Evolutionary conservation across 2,888 invertebrate genomes (phyloP).

Genomic region (Acronicta alni): DNA sequence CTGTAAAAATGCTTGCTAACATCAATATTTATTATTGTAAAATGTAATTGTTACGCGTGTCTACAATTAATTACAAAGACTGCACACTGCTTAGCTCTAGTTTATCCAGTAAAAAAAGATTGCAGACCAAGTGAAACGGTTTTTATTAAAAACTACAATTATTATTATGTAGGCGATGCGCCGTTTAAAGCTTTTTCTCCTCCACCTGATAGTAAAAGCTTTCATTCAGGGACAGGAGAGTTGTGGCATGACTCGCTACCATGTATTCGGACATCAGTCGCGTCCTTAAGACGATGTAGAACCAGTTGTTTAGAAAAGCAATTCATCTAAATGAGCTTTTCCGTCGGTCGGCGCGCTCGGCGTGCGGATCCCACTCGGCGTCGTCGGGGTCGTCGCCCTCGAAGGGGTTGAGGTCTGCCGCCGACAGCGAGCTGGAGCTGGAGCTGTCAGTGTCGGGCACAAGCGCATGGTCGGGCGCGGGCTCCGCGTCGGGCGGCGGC

Average conservation of each 20-base stretch:
- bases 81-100: conserved; percentile 19
- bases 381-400: conserved; percentile 96
- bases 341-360: conserved; percentile 72
- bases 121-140: conserved; percentile 17
- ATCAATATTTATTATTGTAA: conserved; percentile 31
- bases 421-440: conserved; percentile 69
- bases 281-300: conserved; percentile 12
- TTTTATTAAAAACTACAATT: conserved; percentile 32
- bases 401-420: conserved; percentile 72
- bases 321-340: conserved; percentile 73
- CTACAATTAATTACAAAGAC: conserved; percentile 24
- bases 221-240: conserved; percentile 10
- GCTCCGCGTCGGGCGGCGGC: conserved; percentile 43
- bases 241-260: conserved; percentile 12
- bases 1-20: conserved; percentile 40
- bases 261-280: conserved; percentile 5
- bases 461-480: conserved; percentile 12
- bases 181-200: conserved; percentile 50
- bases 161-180: conserved; percentile 41
- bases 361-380: conserved; percentile 93
- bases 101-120: conserved; percentile 13
- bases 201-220: conserved; percentile 26
- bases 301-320: neutral
- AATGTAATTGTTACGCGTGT: conserved; percentile 19
- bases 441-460: conserved; percentile 22